Percentiles rank a stretch among this genome's conserved stretches.
Conservation (phyloP, 2,888 invertebrate species). For the Drosophila fulvimacula region DNA sequence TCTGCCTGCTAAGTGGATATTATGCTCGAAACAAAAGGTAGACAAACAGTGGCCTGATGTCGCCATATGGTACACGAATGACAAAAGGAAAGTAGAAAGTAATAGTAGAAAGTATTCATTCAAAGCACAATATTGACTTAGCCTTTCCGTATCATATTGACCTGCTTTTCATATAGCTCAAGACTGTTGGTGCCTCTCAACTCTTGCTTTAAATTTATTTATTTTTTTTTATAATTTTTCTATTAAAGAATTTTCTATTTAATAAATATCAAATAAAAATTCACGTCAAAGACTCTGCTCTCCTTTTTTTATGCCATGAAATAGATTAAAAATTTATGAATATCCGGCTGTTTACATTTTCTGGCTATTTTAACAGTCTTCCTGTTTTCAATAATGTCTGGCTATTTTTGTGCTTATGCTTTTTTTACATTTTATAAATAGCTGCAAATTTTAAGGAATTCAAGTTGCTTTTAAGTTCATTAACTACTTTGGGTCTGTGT, state of each 20-base stretch:
- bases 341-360: background rate
- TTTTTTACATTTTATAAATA: background rate
- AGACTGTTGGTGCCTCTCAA: background rate
- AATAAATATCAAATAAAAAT: background rate
- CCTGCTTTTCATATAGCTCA: background rate
- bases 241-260: background rate
- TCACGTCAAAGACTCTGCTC: background rate
- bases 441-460: background rate
- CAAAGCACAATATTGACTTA: background rate
- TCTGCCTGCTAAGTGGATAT: slow-evolving; percentile 21
- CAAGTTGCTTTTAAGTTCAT: background rate
- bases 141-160: background rate
- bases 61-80: background rate
- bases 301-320: background rate
- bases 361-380: background rate
- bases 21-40: slow-evolving; percentile 23
- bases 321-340: background rate
- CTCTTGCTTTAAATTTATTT: background rate
- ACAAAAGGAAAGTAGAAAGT: background rate
- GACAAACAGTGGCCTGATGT: background rate
- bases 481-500: background rate
- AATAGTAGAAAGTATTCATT: background rate
- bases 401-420: background rate
- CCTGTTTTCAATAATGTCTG: background rate
- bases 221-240: background rate